Evolutionary conservation across 2,888 invertebrate species (phyloP).

Genomic region (Stegana nigrithorax): DNA sequence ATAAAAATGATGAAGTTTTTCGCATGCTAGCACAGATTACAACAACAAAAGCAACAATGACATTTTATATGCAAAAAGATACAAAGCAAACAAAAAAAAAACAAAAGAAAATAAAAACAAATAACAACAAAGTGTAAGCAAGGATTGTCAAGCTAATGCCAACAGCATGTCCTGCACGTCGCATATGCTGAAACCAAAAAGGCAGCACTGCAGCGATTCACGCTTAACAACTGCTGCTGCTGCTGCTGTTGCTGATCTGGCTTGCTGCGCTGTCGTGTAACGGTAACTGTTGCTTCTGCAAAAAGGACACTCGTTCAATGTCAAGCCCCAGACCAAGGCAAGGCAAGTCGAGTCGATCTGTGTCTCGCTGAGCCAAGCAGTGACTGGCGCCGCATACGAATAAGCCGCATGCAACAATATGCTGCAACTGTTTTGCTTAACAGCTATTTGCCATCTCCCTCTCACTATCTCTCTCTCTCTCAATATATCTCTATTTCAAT

Average conservation of each 20-base stretch:
- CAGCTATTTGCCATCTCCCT: too few species aligned
- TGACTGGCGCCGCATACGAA: background rate
- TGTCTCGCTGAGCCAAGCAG: too few species aligned
- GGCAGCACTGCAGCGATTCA: background rate
- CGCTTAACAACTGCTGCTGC: conserved; percentile 5
- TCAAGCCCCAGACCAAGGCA: conserved; percentile 21
- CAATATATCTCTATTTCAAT: conserved; percentile 19
- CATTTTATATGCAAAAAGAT: background rate
- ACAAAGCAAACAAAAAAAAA: conserved; percentile 6
- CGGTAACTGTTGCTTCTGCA: conserved; percentile 21
- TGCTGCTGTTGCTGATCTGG: background rate
- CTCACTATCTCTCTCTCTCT: background rate
- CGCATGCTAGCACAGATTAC: conserved; percentile 32
- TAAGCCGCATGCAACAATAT: conserved; percentile 34
- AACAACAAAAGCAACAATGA: background rate
- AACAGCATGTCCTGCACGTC: conserved; percentile 1
- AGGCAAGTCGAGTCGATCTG: background rate
- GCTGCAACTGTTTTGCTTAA: too few species aligned
- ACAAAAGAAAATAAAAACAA: conserved; percentile 7
- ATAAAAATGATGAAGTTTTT: conserved; percentile 42
- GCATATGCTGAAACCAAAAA: too few species aligned
- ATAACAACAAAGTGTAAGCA: background rate
- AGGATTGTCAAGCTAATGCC: background rate
- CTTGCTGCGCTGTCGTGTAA: conserved; percentile 5
- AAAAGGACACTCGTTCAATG: conserved; percentile 38